These are phyloP conservation scores for Gallinago jamesoni DNA, from an alignment of 2,113 vertebrate species.

Conservation along the genomic window DNA sequence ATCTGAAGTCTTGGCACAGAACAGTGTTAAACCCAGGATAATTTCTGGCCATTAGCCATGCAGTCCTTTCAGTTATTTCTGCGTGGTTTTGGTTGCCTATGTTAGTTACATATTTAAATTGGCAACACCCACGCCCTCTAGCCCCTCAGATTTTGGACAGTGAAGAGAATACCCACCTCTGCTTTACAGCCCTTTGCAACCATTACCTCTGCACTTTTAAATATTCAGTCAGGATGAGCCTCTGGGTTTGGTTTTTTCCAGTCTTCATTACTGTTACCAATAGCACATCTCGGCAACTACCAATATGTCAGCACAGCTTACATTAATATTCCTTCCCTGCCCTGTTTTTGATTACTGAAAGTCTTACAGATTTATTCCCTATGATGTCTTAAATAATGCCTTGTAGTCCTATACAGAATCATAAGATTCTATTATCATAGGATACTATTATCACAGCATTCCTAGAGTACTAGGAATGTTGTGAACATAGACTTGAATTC, in stretches of 20 bases:
- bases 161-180: background rate
- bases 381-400: background rate
- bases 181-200: background rate
- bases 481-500: background rate
- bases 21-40: background rate
- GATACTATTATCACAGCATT: background rate
- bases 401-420: background rate
- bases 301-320: background rate
- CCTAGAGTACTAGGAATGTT: background rate
- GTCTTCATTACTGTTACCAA: background rate
- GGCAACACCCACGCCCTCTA: background rate
- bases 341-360: background rate
- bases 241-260: background rate
- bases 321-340: background rate
- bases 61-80: background rate
- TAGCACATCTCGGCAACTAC: background rate
- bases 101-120: background rate
- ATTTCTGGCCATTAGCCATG: background rate
- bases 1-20: background rate
- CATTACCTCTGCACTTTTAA: background rate
- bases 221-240: background rate
- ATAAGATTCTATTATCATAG: background rate
- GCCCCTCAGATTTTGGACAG: background rate
- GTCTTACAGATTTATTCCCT: background rate
- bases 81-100: background rate